A percentile compares a stretch with the other conserved stretches of the same genome.
phyloP scores from a whole-genome alignment of 2,888 invertebrate genomes.

The Oscheius sp. region DNA sequence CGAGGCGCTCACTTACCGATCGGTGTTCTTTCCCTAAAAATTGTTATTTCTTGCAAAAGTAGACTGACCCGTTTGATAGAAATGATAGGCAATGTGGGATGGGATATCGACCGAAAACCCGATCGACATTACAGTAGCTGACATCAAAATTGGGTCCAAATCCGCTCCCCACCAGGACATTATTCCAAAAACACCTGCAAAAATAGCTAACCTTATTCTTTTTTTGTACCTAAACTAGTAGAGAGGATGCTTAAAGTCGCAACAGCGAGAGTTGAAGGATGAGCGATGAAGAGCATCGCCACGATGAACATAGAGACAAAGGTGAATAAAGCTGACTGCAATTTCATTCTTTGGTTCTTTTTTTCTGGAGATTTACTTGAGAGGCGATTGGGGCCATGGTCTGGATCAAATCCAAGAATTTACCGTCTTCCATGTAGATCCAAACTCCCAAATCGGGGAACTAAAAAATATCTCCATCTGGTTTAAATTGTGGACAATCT shows the following conservation, averaged over 20 bases:
- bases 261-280: constrained; percentile 64
- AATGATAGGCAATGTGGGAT: constrained; percentile 68
- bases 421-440: constrained; percentile 66
- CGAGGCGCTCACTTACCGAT: constrained; percentile 48
- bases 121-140: constrained; percentile 66
- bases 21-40: constrained; percentile 41
- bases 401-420: constrained; percentile 66
- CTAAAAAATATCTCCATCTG: constrained; percentile 30
- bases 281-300: constrained; percentile 63
- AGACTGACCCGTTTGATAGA: constrained; percentile 57
- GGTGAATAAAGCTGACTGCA: constrained; percentile 65
- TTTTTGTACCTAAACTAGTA: constrained; percentile 65
- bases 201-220: no score
- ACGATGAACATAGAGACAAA: constrained; percentile 66
- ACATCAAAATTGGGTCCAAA: constrained; percentile 68
- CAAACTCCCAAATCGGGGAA: constrained; percentile 61
- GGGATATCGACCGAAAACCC: constrained; percentile 70
- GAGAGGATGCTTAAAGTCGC: constrained; percentile 65
- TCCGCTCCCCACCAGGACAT: constrained; percentile 67
- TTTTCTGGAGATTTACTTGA: constrained; percentile 4
- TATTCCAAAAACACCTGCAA: constrained; percentile 66
- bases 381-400: constrained; percentile 59
- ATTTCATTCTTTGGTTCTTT: not conserved
- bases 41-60: not conserved
- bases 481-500: not conserved